These are phyloP conservation scores for Rhabdomys pumilio DNA, from an alignment of 2,797 vertebrate species.

Conservation along the genomic window DNA sequence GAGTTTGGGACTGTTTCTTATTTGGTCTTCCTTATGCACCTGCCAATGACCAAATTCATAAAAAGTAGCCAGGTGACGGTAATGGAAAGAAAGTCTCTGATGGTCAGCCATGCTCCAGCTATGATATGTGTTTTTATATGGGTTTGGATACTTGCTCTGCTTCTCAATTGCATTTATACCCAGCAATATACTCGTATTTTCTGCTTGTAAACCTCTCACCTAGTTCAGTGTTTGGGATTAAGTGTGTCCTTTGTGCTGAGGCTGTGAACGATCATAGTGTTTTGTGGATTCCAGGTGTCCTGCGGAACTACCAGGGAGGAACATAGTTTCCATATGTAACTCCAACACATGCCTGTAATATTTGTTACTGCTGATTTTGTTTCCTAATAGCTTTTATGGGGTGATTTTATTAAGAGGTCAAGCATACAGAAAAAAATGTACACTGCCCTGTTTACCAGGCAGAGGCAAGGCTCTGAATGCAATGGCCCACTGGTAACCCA, in stretches of 20 bases:
- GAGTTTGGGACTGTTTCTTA: neutral
- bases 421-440: neutral
- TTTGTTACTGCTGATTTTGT: conserved; percentile 11
- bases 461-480: neutral
- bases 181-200: conserved; percentile 61
- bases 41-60: conserved; percentile 28
- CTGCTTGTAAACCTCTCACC: conserved; percentile 64
- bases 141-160: neutral
- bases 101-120: neutral
- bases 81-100: conserved; percentile 51
- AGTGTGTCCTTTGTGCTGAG: neutral
- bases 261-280: neutral
- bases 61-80: neutral
- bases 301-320: neutral
- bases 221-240: neutral
- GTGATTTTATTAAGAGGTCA: neutral
- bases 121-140: neutral
- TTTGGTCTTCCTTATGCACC: neutral
- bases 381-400: neutral
- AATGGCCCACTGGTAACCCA: neutral
- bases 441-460: neutral
- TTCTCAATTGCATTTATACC: conserved; percentile 46
- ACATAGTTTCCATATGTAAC: conserved; percentile 45
- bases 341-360: neutral
- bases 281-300: neutral